phyloP scores from a whole-genome alignment of 2,113 vertebrate species.

The Planiliza haematocheilus region DNA sequence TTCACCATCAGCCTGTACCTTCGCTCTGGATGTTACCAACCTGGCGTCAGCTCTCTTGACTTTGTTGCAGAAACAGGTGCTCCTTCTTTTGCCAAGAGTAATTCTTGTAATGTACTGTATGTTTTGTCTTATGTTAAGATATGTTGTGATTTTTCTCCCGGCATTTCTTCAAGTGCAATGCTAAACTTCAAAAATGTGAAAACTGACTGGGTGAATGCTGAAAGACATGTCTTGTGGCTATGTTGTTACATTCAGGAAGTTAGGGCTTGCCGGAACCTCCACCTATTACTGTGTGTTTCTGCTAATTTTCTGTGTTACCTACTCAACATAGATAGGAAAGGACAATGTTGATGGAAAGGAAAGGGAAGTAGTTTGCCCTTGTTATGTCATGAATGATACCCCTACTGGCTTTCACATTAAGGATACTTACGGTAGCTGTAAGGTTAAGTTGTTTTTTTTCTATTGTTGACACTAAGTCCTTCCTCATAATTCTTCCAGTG shows the following conservation, averaged over 20 bases:
- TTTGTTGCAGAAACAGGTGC: slow-evolving; percentile 88
- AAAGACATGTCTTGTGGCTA: too few species aligned
- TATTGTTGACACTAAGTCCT: neutral
- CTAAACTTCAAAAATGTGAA: neutral
- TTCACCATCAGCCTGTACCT: slow-evolving; percentile 88
- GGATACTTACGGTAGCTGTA: neutral
- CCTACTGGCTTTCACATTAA: neutral
- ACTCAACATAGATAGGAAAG: slow-evolving; percentile 31
- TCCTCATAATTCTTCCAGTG: neutral
- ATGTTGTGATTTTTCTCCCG: neutral
- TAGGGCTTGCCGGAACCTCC: neutral
- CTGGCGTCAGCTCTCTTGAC: slow-evolving; percentile 82
- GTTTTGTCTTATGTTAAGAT: neutral
- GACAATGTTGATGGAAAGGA: slow-evolving; percentile 9
- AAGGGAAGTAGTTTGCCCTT: slow-evolving; percentile 1
- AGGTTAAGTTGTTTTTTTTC: slow-evolving; percentile 11
- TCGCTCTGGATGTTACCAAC: slow-evolving; percentile 82
- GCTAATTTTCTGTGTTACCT: neutral
- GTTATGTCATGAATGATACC: neutral
- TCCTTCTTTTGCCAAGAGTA: neutral
- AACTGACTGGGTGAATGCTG: too few species aligned
- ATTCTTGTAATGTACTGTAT: neutral
- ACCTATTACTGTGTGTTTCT: neutral
- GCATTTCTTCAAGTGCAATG: neutral
- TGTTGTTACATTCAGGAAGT: slow-evolving; percentile 14